Evolutionary conservation across 1,140 invertebrate species (phyloP), one percentile per base, ranked within the genome.

Genomic region (Drosophila tsacasi): DNA sequence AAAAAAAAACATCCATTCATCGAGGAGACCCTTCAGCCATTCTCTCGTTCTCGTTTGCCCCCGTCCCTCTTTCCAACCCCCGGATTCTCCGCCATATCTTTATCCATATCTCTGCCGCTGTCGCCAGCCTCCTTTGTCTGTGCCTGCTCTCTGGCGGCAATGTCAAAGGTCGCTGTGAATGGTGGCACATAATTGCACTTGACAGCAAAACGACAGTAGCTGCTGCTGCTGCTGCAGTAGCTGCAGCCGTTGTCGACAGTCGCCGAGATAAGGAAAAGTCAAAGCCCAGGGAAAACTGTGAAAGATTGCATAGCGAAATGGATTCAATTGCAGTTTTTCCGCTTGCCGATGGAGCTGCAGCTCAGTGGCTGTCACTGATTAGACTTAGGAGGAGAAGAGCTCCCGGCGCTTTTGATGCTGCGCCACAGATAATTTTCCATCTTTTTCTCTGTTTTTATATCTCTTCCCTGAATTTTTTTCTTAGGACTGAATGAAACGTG

Each of bases 271-370:
- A 73, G 68, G 68, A 50, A 72, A 61, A 73, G 55, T 61, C 75
- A 79, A 76, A 62, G 72, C 52, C 42, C 46, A 63, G 72, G 68
- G 65, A 69, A 81, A 82, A 83, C 82, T 85, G 83, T 75, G 83
- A 85, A 85, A 81, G 83, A 85, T 85, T 81, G 79, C 82, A 86
- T 79, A 63, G 82, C 79, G 71, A 86, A 85, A 76, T 85, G 82
- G 74, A 76, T 85, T 81, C 83, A 85, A 85, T 85, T 85, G 82
- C 83, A 75, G 77, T 40, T 73, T 73, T 73, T 59, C 67, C 67
- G 54, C 71, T 73, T 61, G 40, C 67, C 71, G 46, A 52, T 74
- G 71, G 10, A 57, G 46, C 71, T 52, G 54, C 71, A 68, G 67
- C 67, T 68, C 64, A 58, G 49, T 69, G 79, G 25, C 74, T 75